Evolutionary conservation across 1,140 invertebrate species (phyloP).

Genomic region (Drosophila micromelanica): DNA sequence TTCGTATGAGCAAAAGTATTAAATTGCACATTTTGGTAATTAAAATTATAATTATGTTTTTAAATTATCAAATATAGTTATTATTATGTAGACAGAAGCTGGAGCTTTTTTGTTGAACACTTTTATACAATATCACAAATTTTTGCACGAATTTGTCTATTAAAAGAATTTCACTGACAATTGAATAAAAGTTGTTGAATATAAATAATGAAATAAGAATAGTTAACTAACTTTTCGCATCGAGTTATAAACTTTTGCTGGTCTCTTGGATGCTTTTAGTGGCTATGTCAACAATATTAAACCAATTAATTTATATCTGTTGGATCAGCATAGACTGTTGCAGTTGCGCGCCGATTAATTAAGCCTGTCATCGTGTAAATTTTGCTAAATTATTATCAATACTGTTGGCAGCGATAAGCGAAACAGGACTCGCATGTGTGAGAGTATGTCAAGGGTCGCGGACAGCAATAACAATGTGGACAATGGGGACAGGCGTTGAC

Average conservation of each 20-base stretch:
- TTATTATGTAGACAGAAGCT: no score
- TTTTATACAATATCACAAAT: background rate
- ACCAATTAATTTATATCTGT: constrained; percentile 43
- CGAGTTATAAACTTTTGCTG: background rate
- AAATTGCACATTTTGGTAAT: no score
- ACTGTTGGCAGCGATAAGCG: constrained; percentile 39
- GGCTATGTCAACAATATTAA: constrained; percentile 6
- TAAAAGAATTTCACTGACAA: background rate
- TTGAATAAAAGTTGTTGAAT: constrained; percentile 2
- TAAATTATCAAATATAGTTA: no score
- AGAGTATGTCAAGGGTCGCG: constrained; percentile 40
- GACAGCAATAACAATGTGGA: constrained; percentile 3
- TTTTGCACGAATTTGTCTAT: background rate
- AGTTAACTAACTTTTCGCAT: background rate
- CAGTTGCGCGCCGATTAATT: constrained; percentile 62
- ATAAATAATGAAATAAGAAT: constrained; percentile 4
- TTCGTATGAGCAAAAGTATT: no score
- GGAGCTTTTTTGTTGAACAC: no score
- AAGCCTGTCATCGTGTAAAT: constrained; percentile 75
- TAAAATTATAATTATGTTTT: no score
- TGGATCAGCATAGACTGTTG: constrained; percentile 20
- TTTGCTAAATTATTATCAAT: constrained; percentile 74
- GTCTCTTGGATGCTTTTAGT: background rate
- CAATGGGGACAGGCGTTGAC: constrained; percentile 1
- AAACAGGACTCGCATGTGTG: constrained; percentile 37